These are phyloP conservation scores for Artemia sp. DNA, from an alignment of 2,888 invertebrate species.

Conservation along the genomic window DNA sequence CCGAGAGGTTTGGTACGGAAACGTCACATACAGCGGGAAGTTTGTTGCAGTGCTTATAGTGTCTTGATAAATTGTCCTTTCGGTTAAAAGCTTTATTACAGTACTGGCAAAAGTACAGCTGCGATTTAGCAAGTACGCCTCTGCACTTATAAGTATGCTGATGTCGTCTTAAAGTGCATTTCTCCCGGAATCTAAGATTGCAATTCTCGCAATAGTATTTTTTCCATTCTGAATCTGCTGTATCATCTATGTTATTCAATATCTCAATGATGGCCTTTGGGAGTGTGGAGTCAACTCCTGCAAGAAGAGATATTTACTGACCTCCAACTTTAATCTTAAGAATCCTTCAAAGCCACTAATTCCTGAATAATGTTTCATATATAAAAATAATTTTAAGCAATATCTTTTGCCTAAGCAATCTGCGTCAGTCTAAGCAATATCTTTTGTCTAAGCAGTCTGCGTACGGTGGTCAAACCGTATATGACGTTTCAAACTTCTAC, in stretches of 20 bases:
- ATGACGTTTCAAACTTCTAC: conserved; percentile 8
- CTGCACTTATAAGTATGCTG: conserved; percentile 9
- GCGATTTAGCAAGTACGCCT: background rate
- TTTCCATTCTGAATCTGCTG: conserved; percentile 2
- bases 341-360: background rate
- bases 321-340: background rate
- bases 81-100: conserved; percentile 11
- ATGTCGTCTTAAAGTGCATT: background rate
- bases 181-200: background rate
- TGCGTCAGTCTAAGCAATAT: background rate
- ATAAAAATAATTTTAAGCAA: too few species aligned
- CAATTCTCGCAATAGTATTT: conserved; percentile 4
- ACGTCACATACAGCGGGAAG: background rate
- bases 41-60: conserved; percentile 2
- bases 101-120: conserved; percentile 2
- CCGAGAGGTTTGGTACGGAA: too few species aligned
- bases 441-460: background rate
- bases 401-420: too few species aligned
- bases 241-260: background rate
- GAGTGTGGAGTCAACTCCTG: conserved; percentile 5
- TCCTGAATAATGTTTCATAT: too few species aligned
- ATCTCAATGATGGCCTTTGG: conserved; percentile 3
- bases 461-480: conserved; percentile 1
- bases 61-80: background rate
- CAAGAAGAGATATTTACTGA: conserved; percentile 14